phyloP scores from a whole-genome alignment of 2,888 invertebrate species.

The Esperia sulphurella region DNA sequence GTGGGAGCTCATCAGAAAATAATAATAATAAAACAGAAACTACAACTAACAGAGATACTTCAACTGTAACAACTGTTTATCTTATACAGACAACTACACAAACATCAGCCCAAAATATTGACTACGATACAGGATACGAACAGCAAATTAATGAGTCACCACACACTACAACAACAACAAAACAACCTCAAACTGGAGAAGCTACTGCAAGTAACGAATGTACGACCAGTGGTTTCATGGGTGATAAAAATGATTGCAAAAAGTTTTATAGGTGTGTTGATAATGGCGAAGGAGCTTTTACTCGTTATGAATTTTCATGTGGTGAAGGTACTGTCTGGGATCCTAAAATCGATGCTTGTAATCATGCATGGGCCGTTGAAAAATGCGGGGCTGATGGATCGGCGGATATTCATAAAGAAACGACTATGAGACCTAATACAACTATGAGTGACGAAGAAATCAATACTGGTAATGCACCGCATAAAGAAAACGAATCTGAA shows the following conservation, averaged over 20 bases:
- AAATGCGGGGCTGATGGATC: constrained; percentile 4
- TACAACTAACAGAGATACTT: constrained; percentile 34
- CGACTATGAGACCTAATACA: constrained; percentile 1
- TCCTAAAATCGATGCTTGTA: constrained; percentile 75
- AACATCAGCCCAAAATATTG: constrained; percentile 17
- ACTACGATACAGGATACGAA: constrained; percentile 32
- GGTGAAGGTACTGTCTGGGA: constrained; percentile 82
- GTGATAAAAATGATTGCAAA: constrained; percentile 76
- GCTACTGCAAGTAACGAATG: constrained; percentile 18
- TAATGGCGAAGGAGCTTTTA: constrained; percentile 62
- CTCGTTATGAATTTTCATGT: constrained; percentile 77
- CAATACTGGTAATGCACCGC: background rate
- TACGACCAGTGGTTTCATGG: constrained; percentile 79
- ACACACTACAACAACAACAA: constrained; percentile 15
- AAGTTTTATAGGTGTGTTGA: constrained; percentile 85
- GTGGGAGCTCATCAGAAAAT: constrained; percentile 36
- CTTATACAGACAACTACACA: constrained; percentile 19
- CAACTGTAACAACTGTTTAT: constrained; percentile 3
- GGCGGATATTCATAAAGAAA: constrained; percentile 5
- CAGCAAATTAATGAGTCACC: constrained; percentile 28
- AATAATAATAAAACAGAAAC: constrained; percentile 19
- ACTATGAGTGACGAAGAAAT: constrained; percentile 3
- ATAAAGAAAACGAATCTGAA: constrained; percentile 1
- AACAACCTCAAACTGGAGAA: constrained; percentile 7
- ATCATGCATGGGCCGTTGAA: constrained; percentile 63